A percentile compares a stretch with the other conserved stretches of the same genome.
Conservation (phyloP, 2,797 vertebrate species). For the Crenichthys baileyi region DNA sequence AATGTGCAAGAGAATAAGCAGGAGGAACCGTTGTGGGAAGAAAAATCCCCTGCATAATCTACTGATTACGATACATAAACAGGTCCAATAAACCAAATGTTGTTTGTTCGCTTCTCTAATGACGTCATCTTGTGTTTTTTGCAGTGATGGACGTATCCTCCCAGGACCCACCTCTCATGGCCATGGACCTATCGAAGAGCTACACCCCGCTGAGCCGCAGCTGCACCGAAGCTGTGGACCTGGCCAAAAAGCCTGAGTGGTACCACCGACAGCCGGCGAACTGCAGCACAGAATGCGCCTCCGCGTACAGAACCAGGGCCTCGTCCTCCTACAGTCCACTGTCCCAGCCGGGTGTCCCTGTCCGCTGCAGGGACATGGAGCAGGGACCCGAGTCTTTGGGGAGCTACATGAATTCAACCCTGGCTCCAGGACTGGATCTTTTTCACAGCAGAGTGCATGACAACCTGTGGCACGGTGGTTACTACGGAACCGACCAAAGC, state of each 20-base stretch:
- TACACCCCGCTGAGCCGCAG: slow-evolving; percentile 53
- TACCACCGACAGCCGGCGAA: slow-evolving; percentile 63
- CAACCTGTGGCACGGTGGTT: slow-evolving; percentile 67
- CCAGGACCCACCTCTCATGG: slow-evolving; percentile 64
- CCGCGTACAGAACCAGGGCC: slow-evolving; percentile 60
- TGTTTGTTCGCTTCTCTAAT: neutral
- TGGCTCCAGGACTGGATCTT: slow-evolving; percentile 55
- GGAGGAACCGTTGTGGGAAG: neutral
- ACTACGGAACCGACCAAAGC: slow-evolving; percentile 54
- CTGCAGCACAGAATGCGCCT: slow-evolving; percentile 55
- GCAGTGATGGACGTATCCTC: slow-evolving; percentile 76
- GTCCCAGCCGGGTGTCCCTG: slow-evolving; percentile 22
- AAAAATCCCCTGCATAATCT: neutral
- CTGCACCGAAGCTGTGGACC: slow-evolving; percentile 65
- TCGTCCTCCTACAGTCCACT: slow-evolving; percentile 52
- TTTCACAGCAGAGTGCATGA: slow-evolving; percentile 58
- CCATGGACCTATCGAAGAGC: slow-evolving; percentile 78
- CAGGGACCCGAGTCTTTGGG: slow-evolving; percentile 38
- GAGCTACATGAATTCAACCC: slow-evolving; percentile 50
- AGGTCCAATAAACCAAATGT: neutral
- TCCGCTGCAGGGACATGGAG: slow-evolving; percentile 58
- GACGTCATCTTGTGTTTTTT: slow-evolving; percentile 11
- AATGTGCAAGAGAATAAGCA: neutral
- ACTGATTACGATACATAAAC: neutral
- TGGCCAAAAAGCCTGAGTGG: slow-evolving; percentile 76